Conservation (phyloP, 2,888 invertebrate genomes). For the Helobdella robusta region DNA sequence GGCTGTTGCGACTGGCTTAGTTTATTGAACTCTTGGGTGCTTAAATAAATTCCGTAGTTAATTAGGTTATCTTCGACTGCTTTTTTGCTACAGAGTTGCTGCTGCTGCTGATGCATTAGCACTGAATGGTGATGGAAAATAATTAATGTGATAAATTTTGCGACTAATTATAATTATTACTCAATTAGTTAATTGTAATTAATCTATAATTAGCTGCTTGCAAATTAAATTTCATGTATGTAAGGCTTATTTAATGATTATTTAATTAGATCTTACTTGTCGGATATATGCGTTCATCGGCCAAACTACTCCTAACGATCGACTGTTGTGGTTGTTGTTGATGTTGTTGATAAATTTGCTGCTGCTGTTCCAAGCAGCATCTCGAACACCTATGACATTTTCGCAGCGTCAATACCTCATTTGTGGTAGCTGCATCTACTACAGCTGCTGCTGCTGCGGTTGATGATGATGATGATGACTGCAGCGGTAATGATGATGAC, state of each 20-base stretch:
- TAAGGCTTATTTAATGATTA: no score
- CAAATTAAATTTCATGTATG: no score
- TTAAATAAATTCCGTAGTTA: conserved; percentile 22
- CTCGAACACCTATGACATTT: background rate
- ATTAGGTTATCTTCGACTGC: conserved; percentile 19
- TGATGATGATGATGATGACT: background rate
- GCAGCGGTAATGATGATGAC: conserved; percentile 11
- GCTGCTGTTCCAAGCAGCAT: background rate
- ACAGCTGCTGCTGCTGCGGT: conserved; percentile 12
- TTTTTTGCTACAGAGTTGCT: background rate
- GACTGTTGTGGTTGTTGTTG: background rate
- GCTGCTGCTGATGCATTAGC: background rate
- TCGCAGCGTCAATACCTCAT: no score
- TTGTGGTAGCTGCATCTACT: no score
- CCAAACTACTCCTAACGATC: no score
- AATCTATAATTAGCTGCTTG: no score
- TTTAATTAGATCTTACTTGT: no score
- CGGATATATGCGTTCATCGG: no score
- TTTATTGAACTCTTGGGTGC: conserved; percentile 8
- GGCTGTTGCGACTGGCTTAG: background rate
- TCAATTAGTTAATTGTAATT: no score
- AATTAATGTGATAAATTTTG: no score
- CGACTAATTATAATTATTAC: no score
- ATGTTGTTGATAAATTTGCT: background rate
- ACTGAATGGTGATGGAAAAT: background rate